Evolutionary conservation across 2,888 invertebrate species (phyloP), one percentile per base, ranked within the genome.

Genomic region (Apamea sordens): DNA sequence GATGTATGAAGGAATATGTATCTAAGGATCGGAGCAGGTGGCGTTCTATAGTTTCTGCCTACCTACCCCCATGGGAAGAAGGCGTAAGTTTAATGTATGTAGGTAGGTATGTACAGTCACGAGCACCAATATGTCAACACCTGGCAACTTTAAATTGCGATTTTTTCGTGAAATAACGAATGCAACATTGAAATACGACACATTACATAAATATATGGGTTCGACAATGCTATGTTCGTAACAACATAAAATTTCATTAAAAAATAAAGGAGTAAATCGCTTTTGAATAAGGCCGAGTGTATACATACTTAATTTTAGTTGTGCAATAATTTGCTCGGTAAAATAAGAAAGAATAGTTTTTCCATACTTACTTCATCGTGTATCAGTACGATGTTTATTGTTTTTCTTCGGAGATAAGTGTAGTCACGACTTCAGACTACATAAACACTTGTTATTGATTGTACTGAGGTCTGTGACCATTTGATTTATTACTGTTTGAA

Each of bases 401-500:
- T 82, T 79, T 86, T 86, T 79, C 86, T 86, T 56, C 13, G 28
- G 32, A 82, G 88, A 88, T 88, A 88, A 89, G 76, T 47, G 28
- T 79, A 73, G 86, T 86, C 79, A 73, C 79, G 86, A 84, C 82
- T 78, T 77, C 50, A 85, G 73, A 77, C 73, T 77, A 85, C 71
- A 73, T 79, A 84, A 86, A 88, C 81, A 89, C 77, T 76, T 64
- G 68, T 86, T 88, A 79, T 76, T 79, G 84, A 79, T 86, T 75
- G 84, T 81, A 74, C 63, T 76, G 89, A 86, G 88, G 88, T 88
- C 80, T 82, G 76, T 89, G 88, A 88, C 88, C 88, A 84, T 80
- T 86, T 84, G 82, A 88, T 89, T 79, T 81, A 77, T 84, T 79
- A 74, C 70, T 76, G 72, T 77, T 82, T 87, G 47, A 76, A 74